phyloP scores from a whole-genome alignment of 2,113 vertebrate genomes.

The Poeciliopsis turrubarensis region DNA sequence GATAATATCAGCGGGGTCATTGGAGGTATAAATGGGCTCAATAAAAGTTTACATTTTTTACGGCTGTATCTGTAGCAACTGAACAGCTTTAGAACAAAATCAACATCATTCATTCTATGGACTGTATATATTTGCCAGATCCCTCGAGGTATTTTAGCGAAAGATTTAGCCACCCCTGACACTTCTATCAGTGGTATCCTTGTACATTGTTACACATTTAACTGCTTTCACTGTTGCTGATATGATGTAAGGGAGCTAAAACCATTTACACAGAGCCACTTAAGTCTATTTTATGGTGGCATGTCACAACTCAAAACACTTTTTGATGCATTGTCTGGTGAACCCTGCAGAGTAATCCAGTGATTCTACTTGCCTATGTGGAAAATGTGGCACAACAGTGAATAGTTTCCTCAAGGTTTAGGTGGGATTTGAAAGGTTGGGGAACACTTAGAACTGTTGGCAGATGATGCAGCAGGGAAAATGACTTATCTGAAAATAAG shows the following conservation, averaged over 20 bases:
- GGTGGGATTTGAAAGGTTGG: conserved; percentile 41
- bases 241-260: conserved; percentile 3
- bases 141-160: neutral
- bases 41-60: conserved; percentile 73
- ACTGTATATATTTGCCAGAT: conserved; percentile 3
- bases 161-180: neutral
- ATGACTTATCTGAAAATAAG: conserved; percentile 33
- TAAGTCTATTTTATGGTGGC: conserved; percentile 11
- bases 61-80: conserved; percentile 54
- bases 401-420: conserved; percentile 32
- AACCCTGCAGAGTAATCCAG: conserved; percentile 35
- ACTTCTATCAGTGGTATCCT: neutral
- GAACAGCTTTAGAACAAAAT: conserved; percentile 42
- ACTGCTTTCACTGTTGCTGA: neutral
- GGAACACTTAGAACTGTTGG: conserved; percentile 32
- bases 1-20: conserved; percentile 71
- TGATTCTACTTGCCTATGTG: conserved; percentile 28
- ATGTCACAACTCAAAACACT: conserved; percentile 5
- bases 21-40: conserved; percentile 71
- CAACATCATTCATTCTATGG: conserved; percentile 10
- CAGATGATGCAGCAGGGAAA: conserved; percentile 26
- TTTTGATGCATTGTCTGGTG: conserved; percentile 19
- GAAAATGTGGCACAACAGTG: conserved; percentile 33
- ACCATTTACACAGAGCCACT: neutral
- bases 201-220: neutral